Evolutionary conservation across 1,140 invertebrate species (phyloP), one percentile per base, ranked within the genome.

Genomic region (Drosophila oshimai): DNA sequence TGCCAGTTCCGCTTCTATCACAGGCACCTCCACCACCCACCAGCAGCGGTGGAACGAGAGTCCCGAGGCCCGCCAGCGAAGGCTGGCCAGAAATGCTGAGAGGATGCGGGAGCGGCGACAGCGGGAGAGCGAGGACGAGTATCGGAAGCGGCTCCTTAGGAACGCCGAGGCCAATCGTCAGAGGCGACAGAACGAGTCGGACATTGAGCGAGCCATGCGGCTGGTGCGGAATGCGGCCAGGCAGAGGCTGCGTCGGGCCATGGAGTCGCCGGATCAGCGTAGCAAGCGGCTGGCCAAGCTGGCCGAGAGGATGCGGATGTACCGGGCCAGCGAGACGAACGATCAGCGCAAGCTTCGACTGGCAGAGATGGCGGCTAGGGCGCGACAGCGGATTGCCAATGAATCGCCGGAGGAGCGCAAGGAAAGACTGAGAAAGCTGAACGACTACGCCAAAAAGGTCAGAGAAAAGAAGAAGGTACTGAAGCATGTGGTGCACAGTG

Each of bases 401-500:
- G 92, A 93, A 71, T 91, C 91, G 12, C 89, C 90, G 6, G 92
- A 93, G 24, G 92, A 93, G 75, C 91, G 93, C 4, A 92, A 92
- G 57, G 50, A 80, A 42, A 89, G 90, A 83, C 90, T 91, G 74
- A 89, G 79, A 80, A 91, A 91, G 74, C 80, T 91, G 50, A 91
- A 91, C 58, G 90, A 91, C 37, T 91, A 91, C 70, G 90, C 90
- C 49, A 91, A 90, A 86, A 91, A 91, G 89, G 90, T 91, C 68
- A 81, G 90, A 76, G 84, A 87, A 77, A 91, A 88, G 81, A 90
- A 90, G 76, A 91, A 91, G 87, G 57, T 78, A 54, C 64, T 88
- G 51, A 90, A 90, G 65, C 79, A 81, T 47, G 79, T 69, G 57
- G 64, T 57, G 61, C 41, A 68, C 51, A 50, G 41, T 42, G n/a